Conservation (phyloP, 2,113 vertebrate genomes). For the Hippotragus niger region DNA sequence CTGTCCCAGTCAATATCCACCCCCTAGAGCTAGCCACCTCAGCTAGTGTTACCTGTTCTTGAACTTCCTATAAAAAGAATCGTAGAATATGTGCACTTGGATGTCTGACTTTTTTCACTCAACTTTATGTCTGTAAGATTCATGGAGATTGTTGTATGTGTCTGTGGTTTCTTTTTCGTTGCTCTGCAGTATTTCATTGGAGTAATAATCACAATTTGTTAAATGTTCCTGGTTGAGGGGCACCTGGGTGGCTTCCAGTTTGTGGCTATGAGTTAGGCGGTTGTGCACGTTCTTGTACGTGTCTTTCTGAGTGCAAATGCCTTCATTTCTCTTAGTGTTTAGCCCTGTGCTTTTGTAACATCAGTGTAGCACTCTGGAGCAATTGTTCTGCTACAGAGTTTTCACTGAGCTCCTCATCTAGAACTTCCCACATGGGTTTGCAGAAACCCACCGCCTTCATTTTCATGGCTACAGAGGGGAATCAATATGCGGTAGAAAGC, state of each 20-base stretch:
- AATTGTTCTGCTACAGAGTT: background rate
- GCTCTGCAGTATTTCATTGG: background rate
- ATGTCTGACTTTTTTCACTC: background rate
- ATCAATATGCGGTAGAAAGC: background rate
- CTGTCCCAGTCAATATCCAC: background rate
- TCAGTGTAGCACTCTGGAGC: background rate
- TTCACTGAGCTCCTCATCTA: background rate
- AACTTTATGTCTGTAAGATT: background rate
- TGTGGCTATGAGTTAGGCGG: background rate
- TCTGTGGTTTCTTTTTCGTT: background rate
- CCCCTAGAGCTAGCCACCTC: background rate
- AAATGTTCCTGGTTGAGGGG: background rate
- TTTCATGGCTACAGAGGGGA: background rate
- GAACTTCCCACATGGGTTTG: background rate
- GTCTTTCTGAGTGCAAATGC: background rate
- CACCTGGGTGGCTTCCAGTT: background rate
- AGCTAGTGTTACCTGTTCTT: background rate
- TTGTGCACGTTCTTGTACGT: rapidly evolving
- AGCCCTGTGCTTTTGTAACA: too few species aligned
- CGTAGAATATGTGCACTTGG: background rate
- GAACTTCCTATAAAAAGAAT: background rate
- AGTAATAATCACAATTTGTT: background rate
- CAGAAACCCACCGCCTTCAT: background rate
- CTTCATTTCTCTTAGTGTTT: background rate
- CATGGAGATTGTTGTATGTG: background rate